Conservation (phyloP, 1,140 invertebrate genomes). For the Habropoda laboriosa region DNA sequence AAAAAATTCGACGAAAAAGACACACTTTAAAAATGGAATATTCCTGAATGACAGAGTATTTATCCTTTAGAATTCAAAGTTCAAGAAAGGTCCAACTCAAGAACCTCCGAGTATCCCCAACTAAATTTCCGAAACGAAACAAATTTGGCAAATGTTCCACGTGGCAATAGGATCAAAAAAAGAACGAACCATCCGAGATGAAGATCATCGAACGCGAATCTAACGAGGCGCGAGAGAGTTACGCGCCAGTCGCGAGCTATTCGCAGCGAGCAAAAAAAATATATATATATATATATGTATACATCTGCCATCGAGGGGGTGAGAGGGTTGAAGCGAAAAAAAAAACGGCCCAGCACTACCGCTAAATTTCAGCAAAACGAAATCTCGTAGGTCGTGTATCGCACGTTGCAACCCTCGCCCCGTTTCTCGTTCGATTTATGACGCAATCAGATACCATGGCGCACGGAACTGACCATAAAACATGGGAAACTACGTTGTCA, state of each 20-base stretch:
- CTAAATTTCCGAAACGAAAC: too few species aligned
- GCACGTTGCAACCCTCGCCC: conserved; percentile 63
- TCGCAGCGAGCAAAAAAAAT: conserved; percentile 49
- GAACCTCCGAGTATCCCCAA: too few species aligned
- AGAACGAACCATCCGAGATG: not conserved
- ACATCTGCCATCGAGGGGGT: conserved; percentile 1
- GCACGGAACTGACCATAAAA: conserved; percentile 76
- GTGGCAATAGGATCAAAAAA: not conserved
- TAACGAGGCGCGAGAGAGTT: conserved; percentile 24
- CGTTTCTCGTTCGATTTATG: conserved; percentile 75
- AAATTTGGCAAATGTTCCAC: not conserved
- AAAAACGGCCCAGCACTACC: conserved; percentile 46
- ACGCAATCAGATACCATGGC: conserved; percentile 77
- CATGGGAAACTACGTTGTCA: conserved; percentile 75
- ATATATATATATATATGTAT: too few species aligned
- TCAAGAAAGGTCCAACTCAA: too few species aligned
- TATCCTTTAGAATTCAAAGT: too few species aligned
- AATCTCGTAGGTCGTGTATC: conserved; percentile 67
- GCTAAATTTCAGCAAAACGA: conserved; percentile 68
- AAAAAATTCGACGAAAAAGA: too few species aligned
- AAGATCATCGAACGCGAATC: conserved; percentile 6
- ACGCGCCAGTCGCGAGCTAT: not conserved
- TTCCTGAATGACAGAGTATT: too few species aligned
- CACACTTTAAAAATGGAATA: too few species aligned
- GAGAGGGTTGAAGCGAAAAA: conserved; percentile 11